Evolutionary conservation across 2,797 vertebrate genomes (phyloP), one percentile per base, ranked within the genome.

Genomic region (Syngnathus rostellatus): DNA sequence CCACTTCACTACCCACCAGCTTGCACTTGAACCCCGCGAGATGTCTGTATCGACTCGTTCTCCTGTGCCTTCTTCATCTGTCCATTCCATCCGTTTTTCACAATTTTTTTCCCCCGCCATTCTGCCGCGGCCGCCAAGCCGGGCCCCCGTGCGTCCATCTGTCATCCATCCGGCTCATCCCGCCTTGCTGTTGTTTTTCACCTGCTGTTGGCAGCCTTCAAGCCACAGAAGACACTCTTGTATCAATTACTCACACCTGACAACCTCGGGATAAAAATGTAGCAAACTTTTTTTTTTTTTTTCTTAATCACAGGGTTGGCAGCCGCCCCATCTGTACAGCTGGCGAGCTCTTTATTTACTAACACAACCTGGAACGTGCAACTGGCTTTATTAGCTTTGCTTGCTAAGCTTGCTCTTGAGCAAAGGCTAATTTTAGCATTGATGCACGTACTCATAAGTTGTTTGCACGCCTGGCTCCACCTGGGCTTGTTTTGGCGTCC

Each of bases 381-480:
- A 16, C 50, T 53, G 9, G 19, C 19, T 10, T 53, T 10, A 53
- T 53, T 53, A 53, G 50, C 50, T 21, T 21, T 9, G 50, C 50
- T n/a, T n/a, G 7, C 50, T n/a, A n/a, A 51, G 48, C 48, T 21
- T 21, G n/a, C 50, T 51, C n/a, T 23, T 50, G 17, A 48, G 16
- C 14, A 48, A 48, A 6, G 17, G 46, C 46, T 17, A 43, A 17
- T 9, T 2, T 51, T 51, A 21, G 50, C 50, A 51, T 51, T 92
- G 89, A 90, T 91, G 90, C 92, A 91, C 93, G 91, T 92, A 87
- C 92, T 95, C 92, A 94, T 92, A 93, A 93, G 93, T 91, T 94
- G 92, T 95, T 96, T 95, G 93, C 93, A 94, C 90, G 92, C 92
- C 89, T 91, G 77, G 90, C 92, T 96, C 94, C 94, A 97, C 94